phyloP scores from a whole-genome alignment of 2,797 vertebrate genomes.

The Chaunax sp. region DNA sequence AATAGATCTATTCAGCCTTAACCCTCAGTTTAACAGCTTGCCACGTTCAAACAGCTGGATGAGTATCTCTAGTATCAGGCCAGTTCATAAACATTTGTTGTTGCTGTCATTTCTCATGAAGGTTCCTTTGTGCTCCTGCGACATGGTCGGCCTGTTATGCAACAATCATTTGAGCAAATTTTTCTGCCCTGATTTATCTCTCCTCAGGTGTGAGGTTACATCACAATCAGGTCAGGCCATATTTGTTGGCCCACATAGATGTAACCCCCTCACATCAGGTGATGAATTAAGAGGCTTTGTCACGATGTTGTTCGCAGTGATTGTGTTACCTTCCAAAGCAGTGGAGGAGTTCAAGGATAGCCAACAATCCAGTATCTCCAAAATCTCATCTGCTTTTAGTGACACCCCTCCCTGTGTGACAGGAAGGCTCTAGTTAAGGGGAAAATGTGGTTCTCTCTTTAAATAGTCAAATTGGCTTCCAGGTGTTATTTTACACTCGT shows the following conservation, averaged over 20 bases:
- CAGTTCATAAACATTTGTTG: constrained; percentile 44
- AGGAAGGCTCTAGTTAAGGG: constrained; percentile 10
- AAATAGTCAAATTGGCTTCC: constrained; percentile 7
- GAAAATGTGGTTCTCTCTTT: background rate
- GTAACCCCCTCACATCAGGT: constrained; percentile 53
- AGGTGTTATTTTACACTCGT: constrained; percentile 5
- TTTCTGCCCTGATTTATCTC: constrained; percentile 15
- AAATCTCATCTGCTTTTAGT: constrained; percentile 59
- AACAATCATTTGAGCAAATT: constrained; percentile 31
- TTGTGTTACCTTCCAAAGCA: constrained; percentile 63
- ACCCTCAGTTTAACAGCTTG: background rate
- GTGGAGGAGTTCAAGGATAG: constrained; percentile 45
- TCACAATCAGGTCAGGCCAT: constrained; percentile 73
- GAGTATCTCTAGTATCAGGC: constrained; percentile 18
- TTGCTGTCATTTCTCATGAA: constrained; percentile 56
- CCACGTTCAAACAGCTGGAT: constrained; percentile 17
- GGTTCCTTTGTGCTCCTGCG: constrained; percentile 32
- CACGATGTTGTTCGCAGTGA: constrained; percentile 36
- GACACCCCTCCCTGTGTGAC: constrained; percentile 12
- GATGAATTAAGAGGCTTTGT: constrained; percentile 65
- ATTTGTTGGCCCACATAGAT: constrained; percentile 70
- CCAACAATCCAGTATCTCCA: constrained; percentile 55
- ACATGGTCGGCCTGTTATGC: constrained; percentile 49
- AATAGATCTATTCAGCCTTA: no score
- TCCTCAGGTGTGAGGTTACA: constrained; percentile 66